A percentile compares a stretch with the other conserved stretches of the same genome.
phyloP scores from a whole-genome alignment of 2,113 vertebrate species.

The Centropus bengalensis region DNA sequence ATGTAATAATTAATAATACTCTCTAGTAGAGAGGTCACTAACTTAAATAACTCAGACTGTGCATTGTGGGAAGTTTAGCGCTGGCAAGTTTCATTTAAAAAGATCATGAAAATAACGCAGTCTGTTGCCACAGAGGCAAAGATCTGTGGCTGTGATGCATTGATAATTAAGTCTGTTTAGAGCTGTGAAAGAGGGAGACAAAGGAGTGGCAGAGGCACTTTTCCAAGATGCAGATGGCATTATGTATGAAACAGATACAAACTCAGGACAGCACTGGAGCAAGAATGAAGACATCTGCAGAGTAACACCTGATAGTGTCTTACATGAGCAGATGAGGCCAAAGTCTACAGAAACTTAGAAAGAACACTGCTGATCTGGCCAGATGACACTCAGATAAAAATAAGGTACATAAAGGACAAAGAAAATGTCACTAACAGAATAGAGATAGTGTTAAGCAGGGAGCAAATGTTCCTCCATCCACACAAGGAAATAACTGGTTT shows the following conservation, averaged over 20 bases:
- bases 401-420: neutral
- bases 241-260: neutral
- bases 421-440: neutral
- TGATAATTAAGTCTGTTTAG: neutral
- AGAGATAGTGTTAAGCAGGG: neutral
- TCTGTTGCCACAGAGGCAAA: neutral
- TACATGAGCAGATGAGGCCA: neutral
- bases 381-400: neutral
- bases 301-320: neutral
- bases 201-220: neutral
- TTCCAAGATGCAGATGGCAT: neutral
- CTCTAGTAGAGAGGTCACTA: neutral
- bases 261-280: neutral
- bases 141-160: neutral
- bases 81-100: neutral
- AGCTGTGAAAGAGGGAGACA: neutral
- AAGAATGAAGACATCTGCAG: neutral
- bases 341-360: neutral
- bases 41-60: neutral
- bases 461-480: neutral
- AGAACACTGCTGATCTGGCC: neutral
- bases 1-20: neutral
- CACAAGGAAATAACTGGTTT: neutral
- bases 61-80: neutral
- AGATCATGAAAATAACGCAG: neutral